These are phyloP conservation scores for Drosophila ambigua DNA, from an alignment of 1,140 invertebrate species.

Conservation along the genomic window DNA sequence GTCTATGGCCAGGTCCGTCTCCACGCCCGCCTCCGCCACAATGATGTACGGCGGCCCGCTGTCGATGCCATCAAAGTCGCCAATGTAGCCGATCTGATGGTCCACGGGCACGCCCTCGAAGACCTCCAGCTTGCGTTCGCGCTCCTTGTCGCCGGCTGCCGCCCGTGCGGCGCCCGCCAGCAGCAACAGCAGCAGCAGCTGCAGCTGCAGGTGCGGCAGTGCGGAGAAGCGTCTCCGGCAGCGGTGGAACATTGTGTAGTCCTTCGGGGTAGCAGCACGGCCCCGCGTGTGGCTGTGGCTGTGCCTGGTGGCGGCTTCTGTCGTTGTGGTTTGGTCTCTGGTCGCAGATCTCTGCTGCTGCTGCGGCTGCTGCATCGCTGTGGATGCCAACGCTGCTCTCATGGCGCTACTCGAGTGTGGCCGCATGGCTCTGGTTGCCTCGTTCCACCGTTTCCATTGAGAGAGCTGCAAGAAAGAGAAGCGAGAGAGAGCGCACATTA, in stretches of 20 bases:
- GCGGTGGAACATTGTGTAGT: slow-evolving; percentile 66
- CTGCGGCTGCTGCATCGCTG: no score
- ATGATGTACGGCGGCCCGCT: slow-evolving; percentile 93
- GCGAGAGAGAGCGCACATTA: no score
- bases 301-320: slow-evolving; percentile 21
- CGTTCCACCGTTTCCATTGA: no score
- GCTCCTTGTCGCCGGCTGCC: slow-evolving; percentile 85
- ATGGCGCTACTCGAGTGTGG: no score
- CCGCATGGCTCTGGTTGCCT: no score
- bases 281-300: slow-evolving; percentile 3
- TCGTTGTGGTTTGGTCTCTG: no score
- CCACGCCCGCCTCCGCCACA: slow-evolving; percentile 94
- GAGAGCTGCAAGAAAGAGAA: no score
- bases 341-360: no score
- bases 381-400: no score
- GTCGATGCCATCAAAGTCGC: slow-evolving; percentile 88
- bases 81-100: slow-evolving; percentile 93
- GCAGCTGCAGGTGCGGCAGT: slow-evolving; percentile 20
- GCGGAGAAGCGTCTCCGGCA: slow-evolving; percentile 54
- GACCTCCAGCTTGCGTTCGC: slow-evolving; percentile 92
- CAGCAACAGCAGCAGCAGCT: slow-evolving; percentile 28
- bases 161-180: background rate
- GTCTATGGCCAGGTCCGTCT: slow-evolving; percentile 94
- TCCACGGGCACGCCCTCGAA: slow-evolving; percentile 94
- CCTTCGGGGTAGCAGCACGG: slow-evolving; percentile 35